phyloP scores from a whole-genome alignment of 2,888 invertebrate species.

The Lamellibrachia columna region DNA sequence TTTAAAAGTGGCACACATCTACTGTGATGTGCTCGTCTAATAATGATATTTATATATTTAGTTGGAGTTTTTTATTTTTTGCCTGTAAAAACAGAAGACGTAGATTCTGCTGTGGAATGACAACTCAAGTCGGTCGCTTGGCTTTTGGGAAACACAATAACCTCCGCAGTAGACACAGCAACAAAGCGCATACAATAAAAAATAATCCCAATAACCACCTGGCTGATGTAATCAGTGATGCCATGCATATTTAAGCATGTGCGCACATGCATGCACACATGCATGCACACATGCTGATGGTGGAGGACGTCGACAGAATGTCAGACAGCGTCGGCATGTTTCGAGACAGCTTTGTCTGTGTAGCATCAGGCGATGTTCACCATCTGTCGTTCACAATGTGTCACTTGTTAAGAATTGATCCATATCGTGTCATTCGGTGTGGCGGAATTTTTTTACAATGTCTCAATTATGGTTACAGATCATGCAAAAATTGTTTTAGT shows the following conservation, averaged over 20 bases:
- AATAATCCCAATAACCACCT: not conserved
- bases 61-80: too few relatives aligned
- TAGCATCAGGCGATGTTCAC: not conserved
- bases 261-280: not conserved
- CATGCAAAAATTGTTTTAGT: too few relatives aligned
- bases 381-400: not conserved
- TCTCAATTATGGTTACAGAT: too few relatives aligned
- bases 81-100: not conserved
- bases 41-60: too few relatives aligned
- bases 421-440: too few relatives aligned
- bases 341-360: not conserved
- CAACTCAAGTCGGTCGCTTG: not conserved
- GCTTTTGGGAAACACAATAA: not conserved
- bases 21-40: too few relatives aligned
- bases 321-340: not conserved
- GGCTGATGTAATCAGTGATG: not conserved
- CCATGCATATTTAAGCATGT: not conserved
- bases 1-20: too few relatives aligned
- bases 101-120: not conserved
- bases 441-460: too few relatives aligned
- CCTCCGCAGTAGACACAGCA: not conserved
- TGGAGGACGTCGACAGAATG: not conserved
- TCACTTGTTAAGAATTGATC: too few relatives aligned
- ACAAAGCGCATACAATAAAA: not conserved
- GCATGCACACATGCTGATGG: not conserved